Percentiles rank a stretch among this genome's conserved stretches.
phyloP scores from a whole-genome alignment of 2,888 invertebrate species.

The Nudaria mundana region DNA sequence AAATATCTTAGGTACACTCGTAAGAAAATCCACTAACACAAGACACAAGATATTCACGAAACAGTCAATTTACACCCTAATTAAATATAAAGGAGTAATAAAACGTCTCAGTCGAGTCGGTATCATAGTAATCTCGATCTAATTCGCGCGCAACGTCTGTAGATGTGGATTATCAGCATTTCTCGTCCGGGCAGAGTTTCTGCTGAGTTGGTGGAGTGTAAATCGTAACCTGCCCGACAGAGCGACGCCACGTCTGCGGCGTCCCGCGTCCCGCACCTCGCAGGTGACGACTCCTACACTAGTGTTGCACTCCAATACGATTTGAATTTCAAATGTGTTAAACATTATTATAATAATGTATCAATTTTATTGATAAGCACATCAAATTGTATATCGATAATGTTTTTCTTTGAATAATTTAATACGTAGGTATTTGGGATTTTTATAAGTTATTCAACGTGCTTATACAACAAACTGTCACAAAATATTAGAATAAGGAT shows the following conservation, averaged over 20 bases:
- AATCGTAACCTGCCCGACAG: constrained; percentile 81
- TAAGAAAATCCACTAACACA: neutral
- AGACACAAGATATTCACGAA: constrained; percentile 9
- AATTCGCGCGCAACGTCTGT: constrained; percentile 70
- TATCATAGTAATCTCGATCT: constrained; percentile 70
- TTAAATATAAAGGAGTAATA: constrained; percentile 54
- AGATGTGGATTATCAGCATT: constrained; percentile 77
- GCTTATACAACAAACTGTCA: no score
- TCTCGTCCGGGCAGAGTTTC: constrained; percentile 71
- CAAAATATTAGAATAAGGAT: no score
- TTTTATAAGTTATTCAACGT: no score
- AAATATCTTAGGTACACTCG: no score
- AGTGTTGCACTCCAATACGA: constrained; percentile 40
- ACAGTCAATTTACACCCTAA: constrained; percentile 48
- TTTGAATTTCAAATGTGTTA: constrained; percentile 1
- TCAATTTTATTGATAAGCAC: constrained; percentile 1
- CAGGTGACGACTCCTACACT: constrained; percentile 76
- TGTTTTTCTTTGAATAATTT: no score
- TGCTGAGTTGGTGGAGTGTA: constrained; percentile 79
- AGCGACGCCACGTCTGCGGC: constrained; percentile 66
- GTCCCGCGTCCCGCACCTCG: constrained; percentile 49
- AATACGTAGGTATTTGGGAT: no score
- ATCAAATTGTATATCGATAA: no score
- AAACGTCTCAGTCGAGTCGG: constrained; percentile 48
- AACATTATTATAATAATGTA: neutral